Base-by-base conservation (phyloP, 2,797 vertebrate species). In the Cossypha dichroa region DNA sequence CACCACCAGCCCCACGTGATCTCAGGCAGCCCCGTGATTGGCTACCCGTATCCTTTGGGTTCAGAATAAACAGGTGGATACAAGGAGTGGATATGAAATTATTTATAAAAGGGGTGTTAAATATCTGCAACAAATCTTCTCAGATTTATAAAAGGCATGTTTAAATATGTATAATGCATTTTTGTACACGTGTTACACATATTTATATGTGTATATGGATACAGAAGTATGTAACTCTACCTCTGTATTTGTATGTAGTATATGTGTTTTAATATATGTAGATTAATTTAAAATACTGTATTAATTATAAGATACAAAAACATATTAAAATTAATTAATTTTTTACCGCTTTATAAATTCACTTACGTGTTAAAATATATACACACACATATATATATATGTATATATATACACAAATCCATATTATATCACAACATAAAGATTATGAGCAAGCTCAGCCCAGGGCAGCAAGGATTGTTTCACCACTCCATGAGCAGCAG, bases 1-100 rank as follows among this genome's bases (percentile, higher is more conserved):
- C 28, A 5, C 4, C 16, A 2, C 13, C 23, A 0, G 0, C 2
- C 3, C 12, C 82, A 76, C 34, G 43, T 82, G 88, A 1, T 6
- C 25, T 1, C 17, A 38, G 5, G 6, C 54, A 38, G 38, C 46
- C 3, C 14, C 4, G 1, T 29, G 62, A 88, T 62, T 93, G 85
- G 85, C 46, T 56, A 20, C 2, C 21, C 0, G 0, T 9, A 7
- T 8, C 20, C 34, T 12, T 3, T 3, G 67, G 15, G 28, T 23
- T 29, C 29, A 13, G 14, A 38, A 36, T n/a, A 10, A 54, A 29
- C 46, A 33, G 23, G 38, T 38, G 33, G 15, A 0, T 46, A 29
- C 9, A 38, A 45, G 29, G 33, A 2, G 10, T 2, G 20, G 10
- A 12, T 15, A 25, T 11, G 48, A 54, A n/a, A 49, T 36, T 25